phyloP scores from a whole-genome alignment of 2,888 invertebrate species.

The Volucella zonaria region DNA sequence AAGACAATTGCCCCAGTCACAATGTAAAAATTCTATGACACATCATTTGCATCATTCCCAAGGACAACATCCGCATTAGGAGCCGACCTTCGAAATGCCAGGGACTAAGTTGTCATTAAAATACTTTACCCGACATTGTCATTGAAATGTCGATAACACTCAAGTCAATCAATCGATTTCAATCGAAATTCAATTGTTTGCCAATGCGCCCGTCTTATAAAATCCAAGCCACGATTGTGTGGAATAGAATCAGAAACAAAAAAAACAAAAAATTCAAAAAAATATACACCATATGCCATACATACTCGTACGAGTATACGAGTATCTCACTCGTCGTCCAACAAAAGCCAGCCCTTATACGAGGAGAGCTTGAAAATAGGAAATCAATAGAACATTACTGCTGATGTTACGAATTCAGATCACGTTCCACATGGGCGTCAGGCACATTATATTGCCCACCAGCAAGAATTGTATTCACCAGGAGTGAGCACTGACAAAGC shows the following conservation, averaged over 20 bases:
- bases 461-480: slow-evolving; percentile 30
- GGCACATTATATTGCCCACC: slow-evolving; percentile 52
- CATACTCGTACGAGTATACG: no score
- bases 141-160: slow-evolving; percentile 38
- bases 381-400: slow-evolving; percentile 56
- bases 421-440: slow-evolving; percentile 61
- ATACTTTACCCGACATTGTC: not conserved
- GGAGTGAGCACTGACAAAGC: slow-evolving; percentile 26
- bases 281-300: no score
- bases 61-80: no score
- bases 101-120: no score
- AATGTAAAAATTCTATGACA: no score
- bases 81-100: no score
- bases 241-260: no score
- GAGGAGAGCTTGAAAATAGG: slow-evolving; percentile 36
- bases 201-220: slow-evolving; percentile 4
- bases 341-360: slow-evolving; percentile 38
- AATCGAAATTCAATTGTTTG: slow-evolving; percentile 42
- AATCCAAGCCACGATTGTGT: not conserved
- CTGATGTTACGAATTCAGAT: slow-evolving; percentile 47
- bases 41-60: no score
- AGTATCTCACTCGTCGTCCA: no score
- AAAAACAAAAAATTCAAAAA: no score
- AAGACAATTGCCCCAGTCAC: no score
- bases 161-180: slow-evolving; percentile 33